Evolutionary conservation across 2,113 vertebrate species (phyloP), one percentile per base, ranked within the genome.

Genomic region (Otocyon megalotis): DNA sequence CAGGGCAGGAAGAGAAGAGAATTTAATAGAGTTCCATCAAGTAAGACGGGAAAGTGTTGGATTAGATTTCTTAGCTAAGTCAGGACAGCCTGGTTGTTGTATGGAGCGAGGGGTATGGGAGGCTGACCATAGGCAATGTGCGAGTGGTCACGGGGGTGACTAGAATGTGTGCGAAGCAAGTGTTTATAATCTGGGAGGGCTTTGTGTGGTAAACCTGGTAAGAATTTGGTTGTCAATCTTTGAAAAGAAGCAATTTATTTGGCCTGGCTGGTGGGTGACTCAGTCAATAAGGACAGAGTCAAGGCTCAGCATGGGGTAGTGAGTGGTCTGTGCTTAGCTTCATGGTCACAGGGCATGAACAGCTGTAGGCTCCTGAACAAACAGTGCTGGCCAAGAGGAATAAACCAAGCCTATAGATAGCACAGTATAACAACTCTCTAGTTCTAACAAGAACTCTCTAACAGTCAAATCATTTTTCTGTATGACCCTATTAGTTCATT

Each of bases 231-330:
- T 48, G 71, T 82, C 79, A n/a, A 2, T 20, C 76, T 90, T 93
- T 92, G 71, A 93, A 28, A 48, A 88, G 90, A 35, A 74, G 35
- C 10, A n/a, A 48, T 72, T 65, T 80, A 35, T 79, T 53, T 63
- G 54, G n/a, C 79, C 56, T 92, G 79, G 26, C 53, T 81, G 26
- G 77, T 94, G 94, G 26, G 77, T 94, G 94, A 94, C 72, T 95
- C 85, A 62, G 63, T 3, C 16, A 26, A 37, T 50, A 24, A 94
- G 54, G 86, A 62, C 1, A 60, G 93, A 72, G 72, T 32, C 17
- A 26, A 76, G 65, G 43, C 67, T 72, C 54, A 53, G 81, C 63
- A 35, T 1, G 8, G 83, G 54, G 26, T 3, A 15, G 72, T 13
- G 26, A 10, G 72, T 10, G 30, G 4, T 14, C 2, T 91, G 72